phyloP scores from a whole-genome alignment of 2,113 vertebrate species.

The Phyllopteryx taeniolatus region DNA sequence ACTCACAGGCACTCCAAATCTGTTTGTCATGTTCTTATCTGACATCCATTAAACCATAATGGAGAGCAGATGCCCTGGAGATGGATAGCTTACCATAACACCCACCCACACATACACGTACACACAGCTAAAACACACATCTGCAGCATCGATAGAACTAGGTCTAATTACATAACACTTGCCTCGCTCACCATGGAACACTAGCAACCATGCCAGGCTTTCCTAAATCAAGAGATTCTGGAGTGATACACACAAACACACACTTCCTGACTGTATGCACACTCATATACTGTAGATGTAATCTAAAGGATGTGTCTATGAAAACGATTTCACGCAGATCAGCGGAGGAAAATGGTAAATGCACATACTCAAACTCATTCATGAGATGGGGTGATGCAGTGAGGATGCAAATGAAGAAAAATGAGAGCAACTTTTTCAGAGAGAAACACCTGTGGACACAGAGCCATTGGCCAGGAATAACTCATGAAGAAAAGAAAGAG shows the following conservation, averaged over 20 bases:
- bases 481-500: conserved; percentile 8
- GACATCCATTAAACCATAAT: conserved; percentile 66
- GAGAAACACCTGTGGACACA: conserved; percentile 45
- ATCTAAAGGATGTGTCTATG: conserved; percentile 8
- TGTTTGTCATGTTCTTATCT: conserved; percentile 71
- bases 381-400: conserved; percentile 44
- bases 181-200: conserved; percentile 31
- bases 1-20: conserved; percentile 48
- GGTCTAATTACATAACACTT: conserved; percentile 64
- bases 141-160: conserved; percentile 54
- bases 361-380: conserved; percentile 12
- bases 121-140: conserved; percentile 35
- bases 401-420: conserved; percentile 56
- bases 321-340: not conserved
- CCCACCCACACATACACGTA: conserved; percentile 33
- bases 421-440: conserved; percentile 52
- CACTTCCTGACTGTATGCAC: conserved; percentile 7
- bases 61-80: conserved; percentile 64
- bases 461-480: conserved; percentile 56
- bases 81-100: conserved; percentile 42
- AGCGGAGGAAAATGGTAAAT: conserved; percentile 8
- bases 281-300: not conserved
- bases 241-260: conserved; percentile 9
- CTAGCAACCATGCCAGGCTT: conserved; percentile 23
- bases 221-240: conserved; percentile 29